phyloP scores from a whole-genome alignment of 2,888 invertebrate genomes.

The Plutella xylostella region DNA sequence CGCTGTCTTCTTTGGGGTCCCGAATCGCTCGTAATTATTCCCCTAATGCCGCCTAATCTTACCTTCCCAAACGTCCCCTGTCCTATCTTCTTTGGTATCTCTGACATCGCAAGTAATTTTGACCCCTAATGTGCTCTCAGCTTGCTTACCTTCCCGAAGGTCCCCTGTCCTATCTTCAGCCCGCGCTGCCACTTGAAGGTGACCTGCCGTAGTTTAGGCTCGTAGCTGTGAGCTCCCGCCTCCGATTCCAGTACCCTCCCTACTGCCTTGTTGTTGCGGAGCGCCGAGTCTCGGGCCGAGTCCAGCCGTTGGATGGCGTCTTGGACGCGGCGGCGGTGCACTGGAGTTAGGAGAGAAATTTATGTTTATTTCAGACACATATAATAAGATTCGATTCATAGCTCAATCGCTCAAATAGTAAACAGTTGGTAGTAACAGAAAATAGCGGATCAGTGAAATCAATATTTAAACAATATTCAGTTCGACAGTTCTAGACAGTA shows the following conservation, averaged over 20 bases:
- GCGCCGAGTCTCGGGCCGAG: constrained; percentile 68
- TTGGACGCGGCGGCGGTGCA: constrained; percentile 49
- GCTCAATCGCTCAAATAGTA: too few species aligned
- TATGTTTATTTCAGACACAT: too few species aligned
- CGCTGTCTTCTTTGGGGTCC: too few species aligned
- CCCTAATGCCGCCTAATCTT: not conserved
- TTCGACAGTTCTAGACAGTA: too few species aligned
- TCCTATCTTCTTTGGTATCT: constrained; percentile 73
- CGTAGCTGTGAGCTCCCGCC: constrained; percentile 64
- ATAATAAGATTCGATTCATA: too few species aligned
- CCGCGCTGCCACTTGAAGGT: constrained; percentile 96
- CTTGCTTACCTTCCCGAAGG: constrained; percentile 80
- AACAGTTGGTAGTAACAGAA: too few species aligned
- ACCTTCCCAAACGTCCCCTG: constrained; percentile 92
- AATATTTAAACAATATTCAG: too few species aligned
- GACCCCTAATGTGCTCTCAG: too few species aligned
- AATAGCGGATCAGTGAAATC: too few species aligned
- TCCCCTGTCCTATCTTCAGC: constrained; percentile 90
- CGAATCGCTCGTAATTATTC: too few species aligned
- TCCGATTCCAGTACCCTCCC: constrained; percentile 41
- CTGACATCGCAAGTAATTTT: too few species aligned
- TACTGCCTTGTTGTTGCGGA: constrained; percentile 54
- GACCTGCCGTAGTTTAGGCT: constrained; percentile 81
- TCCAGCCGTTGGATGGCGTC: constrained; percentile 72
- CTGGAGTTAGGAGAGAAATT: constrained; percentile 24